Base-by-base conservation (phyloP, 2,797 vertebrate genomes). In the Tangara arthus region DNA sequence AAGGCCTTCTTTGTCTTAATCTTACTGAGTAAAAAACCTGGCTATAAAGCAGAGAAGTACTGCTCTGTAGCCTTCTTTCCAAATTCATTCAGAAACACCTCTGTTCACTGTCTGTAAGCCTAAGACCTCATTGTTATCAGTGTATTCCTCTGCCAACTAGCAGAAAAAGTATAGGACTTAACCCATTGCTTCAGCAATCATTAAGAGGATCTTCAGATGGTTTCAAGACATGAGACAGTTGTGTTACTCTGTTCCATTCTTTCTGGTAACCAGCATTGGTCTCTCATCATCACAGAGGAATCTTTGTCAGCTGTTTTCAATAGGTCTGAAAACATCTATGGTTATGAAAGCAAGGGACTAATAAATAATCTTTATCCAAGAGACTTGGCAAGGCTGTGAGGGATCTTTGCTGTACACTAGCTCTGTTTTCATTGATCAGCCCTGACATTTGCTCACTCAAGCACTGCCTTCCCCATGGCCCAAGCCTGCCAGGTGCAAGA, bases 11-110 rank as follows among this genome's bases (percentile, higher is more conserved):
- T 87, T 80, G 39, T 83, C 42, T 85, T 39, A 64, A 44, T 13
- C n/a, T 80, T 52, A 71, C 15, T 37, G 71, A 93, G 92, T 92
- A 93, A 94, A 95, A 87, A 64, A 82, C 44, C 73, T 95, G 66
- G 28, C 59, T 90, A 70, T 73, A 89, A 89, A 91, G 41, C 9
- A 71, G 15, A 81, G 49, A 37, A 84, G 14, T 59, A 37, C 23
- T 77, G 19, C 39, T 88, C 35, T 76, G 61, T 75, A 91, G 69
- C 28, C 41, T 91, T 88, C 64, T 93, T 93, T 75, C 35, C 57
- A 71, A 64, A 73, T 61, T 64, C 4, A 9, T 82, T 41, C 60
- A 68, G 52, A 37, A 56, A 12, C 71, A 34, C 18, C 26, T 83
- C 47, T 75, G 35, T 72, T 92, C 41, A 22, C 28, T 66, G 32